phyloP scores from a whole-genome alignment of 2,888 invertebrate genomes.

The Mystacides longicornis region DNA sequence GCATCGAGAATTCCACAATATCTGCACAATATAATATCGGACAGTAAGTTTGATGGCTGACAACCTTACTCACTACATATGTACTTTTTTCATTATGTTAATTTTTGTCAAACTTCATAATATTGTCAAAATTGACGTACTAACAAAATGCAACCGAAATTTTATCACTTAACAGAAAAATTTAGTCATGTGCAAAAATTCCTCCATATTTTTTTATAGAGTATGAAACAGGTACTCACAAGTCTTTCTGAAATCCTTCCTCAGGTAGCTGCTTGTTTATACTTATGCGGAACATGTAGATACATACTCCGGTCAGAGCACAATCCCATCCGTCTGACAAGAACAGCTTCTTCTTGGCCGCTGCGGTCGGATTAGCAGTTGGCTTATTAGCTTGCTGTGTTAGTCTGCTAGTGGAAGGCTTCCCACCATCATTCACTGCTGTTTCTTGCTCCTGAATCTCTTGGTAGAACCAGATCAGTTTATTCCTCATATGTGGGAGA shows the following conservation, averaged over 20 bases:
- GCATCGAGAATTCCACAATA: constrained; percentile 79
- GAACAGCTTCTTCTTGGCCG: constrained; percentile 67
- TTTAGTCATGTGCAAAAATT: too few species aligned
- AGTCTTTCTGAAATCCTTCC: constrained; percentile 86
- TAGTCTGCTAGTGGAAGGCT: constrained; percentile 10
- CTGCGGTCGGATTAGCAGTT: background rate
- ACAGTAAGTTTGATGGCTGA: too few species aligned
- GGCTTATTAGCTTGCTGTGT: background rate
- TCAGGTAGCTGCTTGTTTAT: constrained; percentile 80
- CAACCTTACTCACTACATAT: too few species aligned
- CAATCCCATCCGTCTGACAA: constrained; percentile 80
- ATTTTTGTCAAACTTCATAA: too few species aligned
- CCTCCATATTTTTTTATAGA: too few species aligned
- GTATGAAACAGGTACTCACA: constrained; percentile 47
- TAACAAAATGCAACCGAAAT: too few species aligned
- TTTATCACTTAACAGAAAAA: too few species aligned
- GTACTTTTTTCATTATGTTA: too few species aligned
- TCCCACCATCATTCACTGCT: constrained; percentile 38
- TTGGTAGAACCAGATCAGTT: constrained; percentile 84
- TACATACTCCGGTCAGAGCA: constrained; percentile 72
- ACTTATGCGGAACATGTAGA: constrained; percentile 80
- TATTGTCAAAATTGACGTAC: too few species aligned
- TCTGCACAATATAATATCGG: too few species aligned
- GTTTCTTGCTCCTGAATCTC: constrained; percentile 61
- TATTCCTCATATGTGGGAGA: constrained; percentile 76